These are phyloP conservation scores for Drosophila lacicola DNA, from an alignment of 2,888 invertebrate species.

Conservation along the genomic window DNA sequence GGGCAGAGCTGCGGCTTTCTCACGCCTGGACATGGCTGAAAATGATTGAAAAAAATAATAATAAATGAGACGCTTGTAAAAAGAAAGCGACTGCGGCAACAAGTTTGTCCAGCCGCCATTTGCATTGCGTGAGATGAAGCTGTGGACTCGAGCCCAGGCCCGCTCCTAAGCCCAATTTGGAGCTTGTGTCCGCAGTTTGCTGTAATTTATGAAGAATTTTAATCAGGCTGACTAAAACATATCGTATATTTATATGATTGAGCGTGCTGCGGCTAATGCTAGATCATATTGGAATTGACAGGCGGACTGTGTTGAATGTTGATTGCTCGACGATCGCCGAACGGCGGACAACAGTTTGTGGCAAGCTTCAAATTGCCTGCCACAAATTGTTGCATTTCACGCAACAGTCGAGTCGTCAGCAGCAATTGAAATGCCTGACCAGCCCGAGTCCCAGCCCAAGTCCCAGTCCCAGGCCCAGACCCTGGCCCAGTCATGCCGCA, in stretches of 20 bases:
- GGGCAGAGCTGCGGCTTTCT: conserved; percentile 18
- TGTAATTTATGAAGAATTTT: conserved; percentile 60
- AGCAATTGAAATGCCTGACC: conserved; percentile 70
- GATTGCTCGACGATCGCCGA: conserved; percentile 29
- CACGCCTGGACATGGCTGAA: conserved; percentile 14
- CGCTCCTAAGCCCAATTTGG: neutral
- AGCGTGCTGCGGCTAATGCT: conserved; percentile 31
- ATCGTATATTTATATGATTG: conserved; percentile 15
- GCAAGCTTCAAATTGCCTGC: conserved; percentile 59
- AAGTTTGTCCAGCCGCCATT: conserved; percentile 36
- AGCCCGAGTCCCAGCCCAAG: conserved; percentile 6
- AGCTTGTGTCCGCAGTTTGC: conserved; percentile 11
- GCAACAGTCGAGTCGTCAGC: conserved; percentile 51
- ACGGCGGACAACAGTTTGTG: conserved; percentile 20
- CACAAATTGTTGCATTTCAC: conserved; percentile 76
- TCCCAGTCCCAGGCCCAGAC: neutral
- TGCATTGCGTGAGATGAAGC: conserved; percentile 26
- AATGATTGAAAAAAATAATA: conserved; percentile 17
- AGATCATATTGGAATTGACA: conserved; percentile 61
- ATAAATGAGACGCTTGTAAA: conserved; percentile 12
- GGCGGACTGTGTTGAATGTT: conserved; percentile 44
- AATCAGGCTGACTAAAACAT: conserved; percentile 43
- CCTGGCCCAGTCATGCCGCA: conserved; percentile 15
- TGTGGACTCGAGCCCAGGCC: neutral
- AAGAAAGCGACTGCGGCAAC: conserved; percentile 35